phyloP scores from a whole-genome alignment of 2,888 invertebrate species.

The Phaedon cochleariae region DNA sequence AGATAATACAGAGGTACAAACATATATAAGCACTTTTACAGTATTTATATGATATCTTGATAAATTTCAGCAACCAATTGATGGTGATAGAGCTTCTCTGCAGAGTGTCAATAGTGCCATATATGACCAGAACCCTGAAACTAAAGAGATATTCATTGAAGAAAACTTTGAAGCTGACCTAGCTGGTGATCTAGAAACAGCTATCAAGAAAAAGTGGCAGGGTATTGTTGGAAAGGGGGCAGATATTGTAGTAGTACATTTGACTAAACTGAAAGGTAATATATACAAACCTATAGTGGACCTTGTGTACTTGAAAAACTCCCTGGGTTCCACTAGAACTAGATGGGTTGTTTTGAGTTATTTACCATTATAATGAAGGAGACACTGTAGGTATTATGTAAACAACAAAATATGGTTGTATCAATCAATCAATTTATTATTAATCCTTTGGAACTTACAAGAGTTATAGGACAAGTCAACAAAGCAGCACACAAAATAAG shows the following conservation, averaged over 20 bases:
- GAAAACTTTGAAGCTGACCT: conserved; percentile 62
- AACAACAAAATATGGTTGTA: too few species aligned
- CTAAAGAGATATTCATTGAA: conserved; percentile 60
- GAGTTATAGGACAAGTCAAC: too few species aligned
- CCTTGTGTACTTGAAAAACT: too few species aligned
- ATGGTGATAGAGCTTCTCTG: conserved; percentile 81
- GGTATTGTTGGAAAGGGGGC: conserved; percentile 80
- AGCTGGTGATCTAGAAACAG: conserved; percentile 65
- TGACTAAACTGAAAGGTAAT: conserved; percentile 86
- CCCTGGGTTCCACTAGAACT: too few species aligned
- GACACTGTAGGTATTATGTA: too few species aligned
- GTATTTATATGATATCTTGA: neutral
- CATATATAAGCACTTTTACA: neutral
- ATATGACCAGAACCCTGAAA: conserved; percentile 64
- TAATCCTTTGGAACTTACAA: too few species aligned
- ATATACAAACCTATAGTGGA: too few species aligned
- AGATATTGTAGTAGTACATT: conserved; percentile 90
- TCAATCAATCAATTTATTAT: too few species aligned
- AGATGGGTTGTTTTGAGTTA: too few species aligned
- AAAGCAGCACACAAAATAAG: too few species aligned
- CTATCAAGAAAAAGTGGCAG: conserved; percentile 82
- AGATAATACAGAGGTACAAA: conserved; percentile 68
- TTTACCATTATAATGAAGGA: too few species aligned
- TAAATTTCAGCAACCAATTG: conserved; percentile 65
- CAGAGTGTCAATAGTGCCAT: conserved; percentile 83